phyloP scores from a whole-genome alignment of 2,797 vertebrate species.

The Parambassis ranga region DNA sequence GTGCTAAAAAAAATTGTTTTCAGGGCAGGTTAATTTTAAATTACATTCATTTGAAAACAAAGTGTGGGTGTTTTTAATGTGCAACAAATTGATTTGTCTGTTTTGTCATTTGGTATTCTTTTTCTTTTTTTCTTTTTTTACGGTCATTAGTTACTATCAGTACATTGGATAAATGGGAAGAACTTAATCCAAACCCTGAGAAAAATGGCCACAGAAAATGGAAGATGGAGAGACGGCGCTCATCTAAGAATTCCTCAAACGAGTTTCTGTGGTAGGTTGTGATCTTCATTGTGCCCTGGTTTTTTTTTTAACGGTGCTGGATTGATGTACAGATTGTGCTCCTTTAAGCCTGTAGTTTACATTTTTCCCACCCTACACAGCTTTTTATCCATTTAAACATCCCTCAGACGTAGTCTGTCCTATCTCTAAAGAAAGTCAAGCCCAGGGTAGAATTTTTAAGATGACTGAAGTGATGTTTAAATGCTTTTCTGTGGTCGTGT shows the following conservation, averaged over 20 bases:
- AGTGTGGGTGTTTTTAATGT: background rate
- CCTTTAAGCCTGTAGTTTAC: too few species aligned
- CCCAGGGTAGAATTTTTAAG: too few species aligned
- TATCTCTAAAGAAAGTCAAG: too few species aligned
- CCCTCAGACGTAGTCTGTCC: background rate
- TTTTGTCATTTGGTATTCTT: background rate
- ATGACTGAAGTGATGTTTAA: too few species aligned
- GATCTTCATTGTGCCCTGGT: background rate
- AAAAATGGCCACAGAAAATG: constrained; percentile 87
- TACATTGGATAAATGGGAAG: constrained; percentile 97
- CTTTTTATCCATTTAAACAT: background rate
- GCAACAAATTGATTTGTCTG: background rate
- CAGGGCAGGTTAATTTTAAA: background rate
- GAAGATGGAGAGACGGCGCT: constrained; percentile 86
- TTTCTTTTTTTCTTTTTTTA: background rate
- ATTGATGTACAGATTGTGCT: too few species aligned
- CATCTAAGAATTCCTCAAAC: constrained; percentile 90
- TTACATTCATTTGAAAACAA: background rate
- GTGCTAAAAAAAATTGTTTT: background rate
- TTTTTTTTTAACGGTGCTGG: background rate
- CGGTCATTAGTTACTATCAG: constrained; percentile 79
- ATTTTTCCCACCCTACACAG: background rate
- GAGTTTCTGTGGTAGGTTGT: constrained; percentile 90
- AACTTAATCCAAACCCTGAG: constrained; percentile 87
- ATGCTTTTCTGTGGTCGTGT: too few species aligned